Evolutionary conservation across 2,797 vertebrate species (phyloP), one percentile per base, ranked within the genome.

Genomic region (Poecilia picta): DNA sequence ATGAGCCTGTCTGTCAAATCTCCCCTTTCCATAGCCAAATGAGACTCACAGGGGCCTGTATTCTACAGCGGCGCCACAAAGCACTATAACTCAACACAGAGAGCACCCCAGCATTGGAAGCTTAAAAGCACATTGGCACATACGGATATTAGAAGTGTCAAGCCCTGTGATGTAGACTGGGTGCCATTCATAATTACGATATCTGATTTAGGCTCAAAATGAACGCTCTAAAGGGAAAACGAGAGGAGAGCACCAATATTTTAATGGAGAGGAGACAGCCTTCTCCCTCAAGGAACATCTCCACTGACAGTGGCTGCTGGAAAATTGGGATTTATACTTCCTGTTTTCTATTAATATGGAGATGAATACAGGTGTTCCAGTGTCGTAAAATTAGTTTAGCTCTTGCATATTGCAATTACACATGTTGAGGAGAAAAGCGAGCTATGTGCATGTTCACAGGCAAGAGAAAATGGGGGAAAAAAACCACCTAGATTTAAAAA

Each of bases 321-420:
- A 94, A 93, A 95, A 96, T 95, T 95, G 94, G 96, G 95, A 96
- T 96, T 96, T 96, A 96, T 96, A 92, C 90, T 94, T 95, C 92
- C 95, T 95, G 94, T 95, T 96, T 96, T 96, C 95, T 95, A 95
- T 96, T 95, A 96, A 95, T 95, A 96, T 96, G 95, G 94, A 95
- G 95, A 96, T 96, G 94, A 96, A 96, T 95, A 95, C 95, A 95
- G 95, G 95, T 95, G 95, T 93, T 93, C 90, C 91, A 88, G 88
- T 92, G 94, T 95, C 89, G 87, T 95, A 95, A 95, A 96, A 96
- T 96, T 95, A 95, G 94, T 94, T 95, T 95, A 95, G 95, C 91
- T 94, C 95, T 92, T 93, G 93, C 94, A 96, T 95, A 96, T 95
- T 96, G 95, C 95, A 96, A 94, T 95, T 95, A 95, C 90, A 92